Evolutionary conservation across 2,888 invertebrate species (phyloP), one percentile per base, ranked within the genome.

Genomic region (Tethea ocularis): DNA sequence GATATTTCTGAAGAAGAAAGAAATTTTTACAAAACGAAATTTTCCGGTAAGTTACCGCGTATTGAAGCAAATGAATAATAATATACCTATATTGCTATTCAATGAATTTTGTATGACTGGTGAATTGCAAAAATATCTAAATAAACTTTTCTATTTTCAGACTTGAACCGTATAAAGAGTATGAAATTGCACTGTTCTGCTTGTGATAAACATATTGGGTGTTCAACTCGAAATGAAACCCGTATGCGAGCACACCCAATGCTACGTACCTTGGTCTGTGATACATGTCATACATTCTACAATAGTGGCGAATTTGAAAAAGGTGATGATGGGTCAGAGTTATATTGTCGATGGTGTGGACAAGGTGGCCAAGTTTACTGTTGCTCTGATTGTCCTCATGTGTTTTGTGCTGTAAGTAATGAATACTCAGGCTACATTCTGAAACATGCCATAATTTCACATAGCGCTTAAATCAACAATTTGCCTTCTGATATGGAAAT

Each of bases 331-430:
- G 96, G 96, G 24, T 97, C 96, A 17, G 97, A 97, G 80, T 87
- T 97, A 63, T 97, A 97, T 77, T 97, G 97, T 72, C 94, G 97
- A 56, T 97, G 97, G 97, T 97, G 97, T 77, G 97, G 97, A 0
- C 96, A 97, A 82, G 97, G 95, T 5, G 96, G 96, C 5, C 95
- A 96, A 84, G 96, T 97, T 0, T 95, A 96, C 75, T 97, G 97
- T 78, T 97, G 97, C 77, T 95, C 96, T 1, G 94, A 94, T 64
- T 97, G 97, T 66, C 94, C 95, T 55, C 95, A 94, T 87, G 96
- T 96, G 0, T 96, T 96, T 82, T 96, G 96, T 84, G 95, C 95
- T 83, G 95, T 95, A 87, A 87, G 72, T 79, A 61, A 65, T 51
- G 26, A 46, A 0, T 29, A 6, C 6, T 6, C 6, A 5, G 26